Conservation (phyloP, 2,113 vertebrate genomes). For the Protobothrops mucrosquamatus region DNA sequence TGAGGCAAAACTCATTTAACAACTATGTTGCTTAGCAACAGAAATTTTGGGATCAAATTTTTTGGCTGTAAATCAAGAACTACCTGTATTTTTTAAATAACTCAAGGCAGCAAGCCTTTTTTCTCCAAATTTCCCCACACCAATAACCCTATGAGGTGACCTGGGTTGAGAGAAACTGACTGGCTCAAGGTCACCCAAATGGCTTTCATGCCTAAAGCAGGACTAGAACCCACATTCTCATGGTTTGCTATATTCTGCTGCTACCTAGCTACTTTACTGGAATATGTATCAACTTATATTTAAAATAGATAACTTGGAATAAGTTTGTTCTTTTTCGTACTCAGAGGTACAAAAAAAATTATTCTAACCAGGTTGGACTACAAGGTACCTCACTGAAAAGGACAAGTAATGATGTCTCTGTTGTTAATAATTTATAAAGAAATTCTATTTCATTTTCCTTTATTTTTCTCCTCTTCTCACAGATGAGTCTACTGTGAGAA, state of each 20-base stretch:
- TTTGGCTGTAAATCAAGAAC: neutral
- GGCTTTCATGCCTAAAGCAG: too few relatives aligned
- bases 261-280: neutral
- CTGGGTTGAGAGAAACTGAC: too few relatives aligned
- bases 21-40: neutral
- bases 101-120: neutral
- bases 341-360: neutral
- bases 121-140: neutral
- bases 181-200: too few relatives aligned
- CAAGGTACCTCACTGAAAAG: neutral
- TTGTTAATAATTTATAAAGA: neutral
- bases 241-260: neutral
- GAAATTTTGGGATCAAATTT: neutral
- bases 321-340: neutral
- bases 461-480: neutral
- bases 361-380: neutral
- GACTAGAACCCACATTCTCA: neutral
- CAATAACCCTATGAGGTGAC: too few relatives aligned
- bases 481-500: neutral
- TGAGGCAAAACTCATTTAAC: neutral
- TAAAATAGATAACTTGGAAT: neutral
- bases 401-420: neutral
- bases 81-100: neutral
- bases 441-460: neutral
- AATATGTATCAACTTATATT: neutral